Base-by-base conservation (phyloP, 2,113 vertebrate species). In the Rhinoderma darwinii region DNA sequence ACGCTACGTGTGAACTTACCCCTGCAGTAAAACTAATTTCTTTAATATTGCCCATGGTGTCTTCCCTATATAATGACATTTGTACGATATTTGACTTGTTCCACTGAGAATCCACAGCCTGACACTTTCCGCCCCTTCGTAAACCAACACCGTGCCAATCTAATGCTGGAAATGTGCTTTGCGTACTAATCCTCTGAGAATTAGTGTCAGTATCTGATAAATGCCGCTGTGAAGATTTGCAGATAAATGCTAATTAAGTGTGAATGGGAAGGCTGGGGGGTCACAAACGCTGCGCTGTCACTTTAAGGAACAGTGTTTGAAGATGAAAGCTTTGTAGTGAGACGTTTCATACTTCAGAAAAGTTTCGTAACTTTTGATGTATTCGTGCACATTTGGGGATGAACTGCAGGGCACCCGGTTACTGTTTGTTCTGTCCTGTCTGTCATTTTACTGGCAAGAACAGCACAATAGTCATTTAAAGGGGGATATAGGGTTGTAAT, bases 301-400 rank as follows among this genome's bases (percentile, higher is more conserved):
- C 68, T 84, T 84, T 72, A 37, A 74, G 66, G 44, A 73, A 54
- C 7, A 41, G 35, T 30, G 68, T 84, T 84, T 84, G 82, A 84
- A 56, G 82, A 84, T 56, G 20, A 84, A 84, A 2, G 47, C 82
- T 84, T 84, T 84, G 82, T 74, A 74, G 68, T 74, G 47, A 27
- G 51, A 84, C 37, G 14, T 75, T 75, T 76, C 51, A 75, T 20
- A 76, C 70, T 74, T 76, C 37, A 84, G 22, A 84, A 59, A 43
- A 44, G 25, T 61, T 84, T 59, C 37, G 1, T 43, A 9, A 56
- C 83, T 74, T 84, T 73, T 84, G 56, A 84, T 74, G 66, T 84
- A 1, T 32, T 9, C 15, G 20, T 37, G 50, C 18, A 61, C 20
- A 37, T n/a, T 63, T 15, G 32, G 37, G 25, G 37, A 8, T 82